phyloP scores from a whole-genome alignment of 2,113 vertebrate genomes.

The Silurus glanis region DNA sequence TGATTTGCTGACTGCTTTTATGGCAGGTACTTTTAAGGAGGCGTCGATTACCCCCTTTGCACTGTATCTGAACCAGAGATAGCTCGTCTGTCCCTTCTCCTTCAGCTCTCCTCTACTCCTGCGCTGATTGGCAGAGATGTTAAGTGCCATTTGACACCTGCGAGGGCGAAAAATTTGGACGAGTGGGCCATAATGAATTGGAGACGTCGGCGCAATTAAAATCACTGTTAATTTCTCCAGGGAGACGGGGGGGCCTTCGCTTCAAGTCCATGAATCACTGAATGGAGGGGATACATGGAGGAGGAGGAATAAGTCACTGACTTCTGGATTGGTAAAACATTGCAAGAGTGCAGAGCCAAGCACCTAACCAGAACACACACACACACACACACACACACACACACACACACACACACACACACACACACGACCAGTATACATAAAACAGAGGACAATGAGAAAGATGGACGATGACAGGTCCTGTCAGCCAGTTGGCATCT shows the following conservation, averaged over 20 bases:
- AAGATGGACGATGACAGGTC: conserved; percentile 35
- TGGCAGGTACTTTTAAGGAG: background rate
- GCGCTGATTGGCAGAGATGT: conserved; percentile 79
- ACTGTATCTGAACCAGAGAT: background rate
- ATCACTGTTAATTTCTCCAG: conserved; percentile 81
- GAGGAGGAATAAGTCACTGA: conserved; percentile 53
- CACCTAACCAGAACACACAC: conserved; percentile 8
- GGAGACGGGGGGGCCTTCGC: conserved; percentile 61
- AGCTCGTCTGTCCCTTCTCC: conserved; percentile 51
- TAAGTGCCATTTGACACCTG: conserved; percentile 82
- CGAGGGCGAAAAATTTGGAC: conserved; percentile 71
- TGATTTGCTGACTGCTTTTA: background rate
- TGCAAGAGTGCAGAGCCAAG: conserved; percentile 1
- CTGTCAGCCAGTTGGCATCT: conserved; percentile 26
- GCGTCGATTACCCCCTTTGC: background rate
- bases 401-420: conserved; percentile 8
- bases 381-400: conserved; percentile 18
- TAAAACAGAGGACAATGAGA: conserved; percentile 22
- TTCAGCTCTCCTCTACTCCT: conserved; percentile 74
- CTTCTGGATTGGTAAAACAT: conserved; percentile 25
- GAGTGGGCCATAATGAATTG: conserved; percentile 77
- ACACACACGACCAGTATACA: background rate
- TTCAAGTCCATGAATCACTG: conserved; percentile 73
- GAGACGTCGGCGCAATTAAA: conserved; percentile 79
- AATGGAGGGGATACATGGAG: conserved; percentile 31